Conservation (phyloP, 2,797 vertebrate genomes). For the Leptatherina wallacei region DNA sequence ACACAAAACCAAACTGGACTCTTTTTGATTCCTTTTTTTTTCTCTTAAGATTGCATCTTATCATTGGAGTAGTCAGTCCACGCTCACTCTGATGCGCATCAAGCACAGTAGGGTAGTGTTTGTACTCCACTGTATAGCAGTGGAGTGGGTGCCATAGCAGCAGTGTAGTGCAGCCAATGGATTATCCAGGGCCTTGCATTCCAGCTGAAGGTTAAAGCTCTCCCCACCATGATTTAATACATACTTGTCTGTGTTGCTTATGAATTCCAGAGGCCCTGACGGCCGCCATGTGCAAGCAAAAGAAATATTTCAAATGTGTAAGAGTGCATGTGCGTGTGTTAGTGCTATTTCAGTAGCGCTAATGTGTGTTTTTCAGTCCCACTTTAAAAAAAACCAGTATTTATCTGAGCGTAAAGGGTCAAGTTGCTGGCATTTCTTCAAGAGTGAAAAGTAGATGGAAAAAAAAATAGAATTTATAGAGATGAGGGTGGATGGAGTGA, state of each 20-base stretch:
- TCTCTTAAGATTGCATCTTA: background rate
- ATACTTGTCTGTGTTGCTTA: slow-evolving; percentile 77
- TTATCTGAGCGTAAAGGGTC: background rate
- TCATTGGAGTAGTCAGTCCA: background rate
- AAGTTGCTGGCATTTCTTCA: slow-evolving; percentile 37
- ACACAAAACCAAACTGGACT: background rate
- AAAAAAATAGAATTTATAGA: slow-evolving; percentile 2
- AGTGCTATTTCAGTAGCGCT: slow-evolving; percentile 22
- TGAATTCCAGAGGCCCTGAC: slow-evolving; percentile 77
- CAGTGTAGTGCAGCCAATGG: slow-evolving; percentile 57
- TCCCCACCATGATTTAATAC: slow-evolving; percentile 77
- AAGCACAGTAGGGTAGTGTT: slow-evolving; percentile 9
- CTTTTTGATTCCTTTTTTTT: background rate
- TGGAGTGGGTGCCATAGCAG: slow-evolving; percentile 38
- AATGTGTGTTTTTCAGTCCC: slow-evolving; percentile 31
- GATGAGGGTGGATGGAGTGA: slow-evolving; percentile 20
- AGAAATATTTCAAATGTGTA: slow-evolving; percentile 68
- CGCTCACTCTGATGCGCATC: slow-evolving; percentile 9
- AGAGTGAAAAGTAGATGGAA: slow-evolving; percentile 31
- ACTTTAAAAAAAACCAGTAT: background rate
- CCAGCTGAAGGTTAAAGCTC: slow-evolving; percentile 78
- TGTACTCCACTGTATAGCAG: slow-evolving; percentile 17
- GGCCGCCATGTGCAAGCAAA: slow-evolving; percentile 62
- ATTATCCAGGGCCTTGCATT: slow-evolving; percentile 74
- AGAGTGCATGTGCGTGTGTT: slow-evolving; percentile 11